These are phyloP conservation scores for Chaenodraco wilsoni DNA, from an alignment of 2,797 vertebrate species.

Conservation along the genomic window DNA sequence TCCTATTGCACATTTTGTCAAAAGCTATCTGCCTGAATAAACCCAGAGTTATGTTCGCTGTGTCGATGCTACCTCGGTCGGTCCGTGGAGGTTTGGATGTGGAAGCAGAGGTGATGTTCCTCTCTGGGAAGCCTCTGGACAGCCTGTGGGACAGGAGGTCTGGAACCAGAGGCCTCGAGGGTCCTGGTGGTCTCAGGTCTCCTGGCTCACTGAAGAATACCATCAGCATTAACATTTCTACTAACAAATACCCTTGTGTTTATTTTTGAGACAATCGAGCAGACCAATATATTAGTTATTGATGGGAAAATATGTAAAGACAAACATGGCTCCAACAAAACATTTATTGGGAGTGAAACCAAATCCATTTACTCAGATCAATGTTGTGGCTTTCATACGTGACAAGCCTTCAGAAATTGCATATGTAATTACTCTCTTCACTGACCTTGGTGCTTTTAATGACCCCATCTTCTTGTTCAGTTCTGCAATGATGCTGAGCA, in stretches of 20 bases:
- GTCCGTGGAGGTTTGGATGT: slow-evolving; percentile 54
- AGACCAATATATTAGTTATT: neutral
- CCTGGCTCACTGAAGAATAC: slow-evolving; percentile 71
- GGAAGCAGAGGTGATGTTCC: slow-evolving; percentile 26
- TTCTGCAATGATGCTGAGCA: slow-evolving; percentile 75
- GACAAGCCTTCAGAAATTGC: neutral
- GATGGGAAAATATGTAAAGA: neutral
- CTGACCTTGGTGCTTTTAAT: slow-evolving; percentile 80
- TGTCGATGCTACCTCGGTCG: slow-evolving; percentile 57
- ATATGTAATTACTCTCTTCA: neutral
- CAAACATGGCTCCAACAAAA: neutral
- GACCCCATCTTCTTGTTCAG: slow-evolving; percentile 80
- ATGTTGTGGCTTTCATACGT: neutral
- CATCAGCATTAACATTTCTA: neutral
- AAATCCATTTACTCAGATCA: neutral
- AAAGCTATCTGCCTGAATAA: neutral
- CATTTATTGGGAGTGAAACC: neutral
- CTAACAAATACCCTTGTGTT: neutral
- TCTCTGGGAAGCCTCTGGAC: slow-evolving; percentile 60
- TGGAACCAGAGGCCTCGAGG: slow-evolving; percentile 66
- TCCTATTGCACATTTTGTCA: no score
- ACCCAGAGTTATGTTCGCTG: slow-evolving; percentile 19
- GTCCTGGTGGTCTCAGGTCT: slow-evolving; percentile 49
- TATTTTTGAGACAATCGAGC: neutral
- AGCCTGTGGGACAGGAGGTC: slow-evolving; percentile 69